Evolutionary conservation across 2,113 vertebrate genomes (phyloP), one percentile per base, ranked within the genome.

Genomic region (Ammodytes marinus): DNA sequence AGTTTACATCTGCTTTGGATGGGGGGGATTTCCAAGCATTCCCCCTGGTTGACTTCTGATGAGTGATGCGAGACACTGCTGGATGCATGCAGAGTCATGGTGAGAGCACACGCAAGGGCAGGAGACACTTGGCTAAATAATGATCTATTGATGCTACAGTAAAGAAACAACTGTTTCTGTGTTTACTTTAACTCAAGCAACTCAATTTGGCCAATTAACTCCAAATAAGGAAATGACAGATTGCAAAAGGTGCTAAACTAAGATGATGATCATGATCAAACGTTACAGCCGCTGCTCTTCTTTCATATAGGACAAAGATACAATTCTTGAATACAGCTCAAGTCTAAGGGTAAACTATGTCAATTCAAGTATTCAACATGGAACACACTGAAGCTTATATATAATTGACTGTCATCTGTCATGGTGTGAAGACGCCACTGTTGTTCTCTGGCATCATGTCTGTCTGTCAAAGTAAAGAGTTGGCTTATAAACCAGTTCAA

Each of bases 1-100:
- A 40, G 54, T 66, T 52, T 40, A 75, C 71, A 79, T 83, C 79
- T 79, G 78, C 59, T 72, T 71, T 10, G 6, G 55, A 80, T n/a
- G 14, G 58, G 27, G 27, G 27, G 45, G 55, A 49, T 71, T 67
- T 79, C 10, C 45, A 3, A 8, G 42, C 59, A 73, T 65, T 58
- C 69, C 67, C 69, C 67, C 40, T 17, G 12, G 40, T 35, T 42
- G 14, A 57, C 46, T 57, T 67, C 14, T 54, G 64, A 70, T 49
- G 4, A 68, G 57, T 66, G 76, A 83, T 11, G 9, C 0, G 0
- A 82, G 27, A 66, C 63, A 58, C 27, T 39, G 3, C 3, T 2
- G 27, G 60, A 72, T 53, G 45, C 5, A 67, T 5, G 3, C 9
- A 27, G 59, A 27, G 40, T 39, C 4, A 6, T 8, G 27, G n/a